These are phyloP conservation scores for Pseudorasbora parva DNA, from an alignment of 2,113 vertebrate genomes.

Conservation along the genomic window DNA sequence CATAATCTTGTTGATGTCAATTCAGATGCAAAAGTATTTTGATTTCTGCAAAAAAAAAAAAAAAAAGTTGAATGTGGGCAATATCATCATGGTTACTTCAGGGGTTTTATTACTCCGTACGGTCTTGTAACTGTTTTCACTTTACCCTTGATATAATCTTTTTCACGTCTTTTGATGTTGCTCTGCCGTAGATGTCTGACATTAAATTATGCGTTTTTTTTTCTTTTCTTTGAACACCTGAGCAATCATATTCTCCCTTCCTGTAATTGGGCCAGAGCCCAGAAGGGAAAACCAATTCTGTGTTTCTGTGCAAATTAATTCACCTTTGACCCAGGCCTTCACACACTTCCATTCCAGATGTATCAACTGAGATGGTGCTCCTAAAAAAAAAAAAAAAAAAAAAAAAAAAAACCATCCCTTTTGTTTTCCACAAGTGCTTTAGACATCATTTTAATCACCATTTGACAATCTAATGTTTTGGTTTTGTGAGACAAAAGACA, in stretches of 20 bases:
- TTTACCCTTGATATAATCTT: neutral
- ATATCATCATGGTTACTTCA: neutral
- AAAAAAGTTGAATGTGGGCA: neutral
- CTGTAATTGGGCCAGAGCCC: slow-evolving; percentile 62
- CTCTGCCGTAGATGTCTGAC: slow-evolving; percentile 18
- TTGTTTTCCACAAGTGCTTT: neutral
- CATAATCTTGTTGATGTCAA: too few relatives aligned
- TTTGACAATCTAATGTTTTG: neutral
- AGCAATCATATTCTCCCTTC: slow-evolving; percentile 63
- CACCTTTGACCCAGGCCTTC: slow-evolving; percentile 39
- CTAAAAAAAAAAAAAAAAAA: neutral
- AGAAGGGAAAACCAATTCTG: slow-evolving; percentile 11
- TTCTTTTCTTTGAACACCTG: slow-evolving; percentile 56
- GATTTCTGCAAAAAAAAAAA: too few relatives aligned
- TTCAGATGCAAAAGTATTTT: too few relatives aligned
- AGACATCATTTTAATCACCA: neutral
- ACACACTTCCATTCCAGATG: neutral
- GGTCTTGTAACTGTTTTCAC: neutral
- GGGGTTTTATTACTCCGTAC: neutral
- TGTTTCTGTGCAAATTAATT: slow-evolving; percentile 38
- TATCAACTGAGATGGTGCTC: neutral
- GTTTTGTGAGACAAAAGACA: slow-evolving; percentile 1
- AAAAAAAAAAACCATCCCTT: neutral
- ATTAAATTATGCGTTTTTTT: slow-evolving; percentile 59
- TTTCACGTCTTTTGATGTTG: slow-evolving; percentile 29